Evolutionary conservation across 2,797 vertebrate species (phyloP).

Genomic region (Halcyon smyrnensis): DNA sequence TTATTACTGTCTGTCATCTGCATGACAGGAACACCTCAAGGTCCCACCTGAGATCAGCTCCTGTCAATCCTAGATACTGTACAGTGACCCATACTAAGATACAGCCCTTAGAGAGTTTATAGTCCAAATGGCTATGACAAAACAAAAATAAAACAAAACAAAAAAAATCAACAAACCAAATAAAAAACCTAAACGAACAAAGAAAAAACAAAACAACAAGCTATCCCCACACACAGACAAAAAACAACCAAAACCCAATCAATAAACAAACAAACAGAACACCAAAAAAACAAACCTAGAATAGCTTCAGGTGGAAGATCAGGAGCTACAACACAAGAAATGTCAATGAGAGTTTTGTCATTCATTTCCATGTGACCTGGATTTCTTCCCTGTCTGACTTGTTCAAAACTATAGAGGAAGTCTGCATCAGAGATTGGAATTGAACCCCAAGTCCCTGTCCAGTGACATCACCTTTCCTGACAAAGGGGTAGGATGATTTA

Average conservation of each 20-base stretch:
- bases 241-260: too few relatives aligned
- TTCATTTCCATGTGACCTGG: background rate
- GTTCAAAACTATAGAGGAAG: background rate
- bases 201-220: background rate
- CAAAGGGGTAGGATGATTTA: background rate
- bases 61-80: background rate
- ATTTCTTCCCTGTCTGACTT: background rate
- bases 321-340: background rate
- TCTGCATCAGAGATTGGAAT: slow-evolving; percentile 13
- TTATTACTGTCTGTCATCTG: slow-evolving; percentile 6
- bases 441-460: background rate
- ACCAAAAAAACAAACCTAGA: background rate
- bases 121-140: background rate
- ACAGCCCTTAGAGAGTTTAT: background rate
- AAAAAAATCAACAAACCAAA: background rate
- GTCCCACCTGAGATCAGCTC: background rate
- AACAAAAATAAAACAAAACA: too few relatives aligned
- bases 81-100: background rate
- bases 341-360: background rate
- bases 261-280: background rate
- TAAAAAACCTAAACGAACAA: too few relatives aligned
- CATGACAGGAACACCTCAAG: background rate
- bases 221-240: too few relatives aligned
- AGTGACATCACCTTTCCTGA: background rate
- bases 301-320: background rate